Evolutionary conservation across 2,113 vertebrate species (phyloP).

Genomic region (Leucosticte australis): DNA sequence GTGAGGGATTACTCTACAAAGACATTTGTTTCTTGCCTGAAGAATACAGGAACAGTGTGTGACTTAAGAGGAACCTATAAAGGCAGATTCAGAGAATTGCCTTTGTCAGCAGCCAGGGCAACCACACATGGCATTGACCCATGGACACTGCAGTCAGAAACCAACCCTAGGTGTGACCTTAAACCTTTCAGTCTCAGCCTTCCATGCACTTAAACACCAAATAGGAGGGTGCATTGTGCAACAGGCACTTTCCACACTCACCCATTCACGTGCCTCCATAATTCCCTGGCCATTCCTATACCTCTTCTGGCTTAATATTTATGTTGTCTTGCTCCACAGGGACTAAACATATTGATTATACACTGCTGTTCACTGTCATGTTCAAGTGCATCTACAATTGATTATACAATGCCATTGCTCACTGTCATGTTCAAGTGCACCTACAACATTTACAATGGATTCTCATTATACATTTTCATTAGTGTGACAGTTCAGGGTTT

Average conservation of each 20-base stretch:
- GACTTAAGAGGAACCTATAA: not conserved
- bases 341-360: not conserved
- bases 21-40: not conserved
- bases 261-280: fast-evolving
- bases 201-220: not conserved
- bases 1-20: not conserved
- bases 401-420: not conserved
- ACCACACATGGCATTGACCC: fast-evolving
- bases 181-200: not conserved
- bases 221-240: not conserved
- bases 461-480: not conserved
- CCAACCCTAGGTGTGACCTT: not conserved
- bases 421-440: not conserved
- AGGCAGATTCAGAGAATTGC: not conserved
- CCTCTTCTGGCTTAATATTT: not conserved
- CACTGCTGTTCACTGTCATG: not conserved
- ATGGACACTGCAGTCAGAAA: not conserved
- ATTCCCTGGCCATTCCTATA: not conserved
- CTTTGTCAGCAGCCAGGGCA: not conserved
- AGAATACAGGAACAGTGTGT: not conserved
- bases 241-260: not conserved
- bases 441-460: not conserved
- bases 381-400: not conserved
- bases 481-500: not conserved
- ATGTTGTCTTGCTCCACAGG: not conserved